Evolutionary conservation across 2,113 vertebrate genomes (phyloP), one percentile per base, ranked within the genome.

Genomic region (Trichechus manatus): DNA sequence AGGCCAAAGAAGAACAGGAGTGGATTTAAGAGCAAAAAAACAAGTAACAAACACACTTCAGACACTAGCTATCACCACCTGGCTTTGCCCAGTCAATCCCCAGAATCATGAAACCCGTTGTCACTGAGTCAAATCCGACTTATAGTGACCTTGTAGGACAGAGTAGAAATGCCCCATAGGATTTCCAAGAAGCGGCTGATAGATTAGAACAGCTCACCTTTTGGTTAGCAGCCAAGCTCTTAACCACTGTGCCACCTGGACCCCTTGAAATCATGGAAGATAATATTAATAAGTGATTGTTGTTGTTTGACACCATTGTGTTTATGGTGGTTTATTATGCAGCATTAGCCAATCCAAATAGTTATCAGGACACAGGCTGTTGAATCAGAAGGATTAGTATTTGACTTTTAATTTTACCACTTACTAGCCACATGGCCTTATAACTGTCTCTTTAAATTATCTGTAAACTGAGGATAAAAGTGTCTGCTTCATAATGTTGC

Each of bases 401-500:
- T 90, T 31, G 14, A 78, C 78, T 75, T 96, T 39, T 31, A 75
- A 13, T 17, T 92, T 88, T 53, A 39, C 2, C 7, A 23, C 5
- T 72, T 85, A 50, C 8, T 9, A 61, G 15, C 5, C 13, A 72
- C 7, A 15, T 36, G 56, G 70, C 1, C 19, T 86, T 59, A 92
- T 33, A 84, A 50, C 22, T 56, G 0, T 31, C 22, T 25, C 23
- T 77, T 91, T 70, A 91, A 79, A 47, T 91, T 68, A 77, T 15
- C 11, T 87, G 1, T 50, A 95, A 96, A 74, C 74, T 93, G 25
- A 89, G 19, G 61, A 33, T 85, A 39, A 91, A 96, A 61, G 3
- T 75, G 56, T 22, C 2, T 64, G 68, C 9, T 50, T 96, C 20
- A 31, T 91, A 42, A 68, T 89, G 68, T 64, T 29, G 1, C 2